phyloP scores from a whole-genome alignment of 2,797 vertebrate species.

The Taeniopygia guttata region DNA sequence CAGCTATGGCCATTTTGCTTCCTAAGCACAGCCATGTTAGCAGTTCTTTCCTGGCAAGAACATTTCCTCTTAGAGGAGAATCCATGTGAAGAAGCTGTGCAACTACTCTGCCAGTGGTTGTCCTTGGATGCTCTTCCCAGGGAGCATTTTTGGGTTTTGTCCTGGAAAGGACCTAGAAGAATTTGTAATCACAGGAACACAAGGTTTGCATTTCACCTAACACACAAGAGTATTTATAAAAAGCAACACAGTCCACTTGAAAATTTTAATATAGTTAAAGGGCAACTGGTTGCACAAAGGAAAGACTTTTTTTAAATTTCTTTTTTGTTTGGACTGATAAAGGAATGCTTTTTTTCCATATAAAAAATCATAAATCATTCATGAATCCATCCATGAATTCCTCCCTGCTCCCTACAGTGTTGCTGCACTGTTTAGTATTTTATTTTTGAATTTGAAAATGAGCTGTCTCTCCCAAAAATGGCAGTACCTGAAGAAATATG shows the following conservation, averaged over 20 bases:
- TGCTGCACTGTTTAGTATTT: not conserved
- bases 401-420: not conserved
- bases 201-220: not conserved
- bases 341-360: not conserved
- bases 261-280: not conserved
- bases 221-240: not conserved
- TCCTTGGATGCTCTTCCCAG: not conserved
- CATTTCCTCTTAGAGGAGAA: not conserved
- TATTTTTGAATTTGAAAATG: not conserved
- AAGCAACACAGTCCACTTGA: not conserved
- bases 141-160: not conserved
- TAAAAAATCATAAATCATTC: not conserved
- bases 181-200: not conserved
- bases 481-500: conserved; percentile 91
- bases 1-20: not conserved
- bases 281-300: not conserved
- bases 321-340: not conserved
- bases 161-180: not conserved
- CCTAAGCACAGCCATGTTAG: not conserved
- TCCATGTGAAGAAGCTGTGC: not conserved
- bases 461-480: not conserved
- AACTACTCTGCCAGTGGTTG: not conserved
- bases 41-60: not conserved
- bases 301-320: not conserved
- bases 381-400: not conserved